Evolutionary conservation across 2,113 vertebrate species (phyloP), one percentile per base, ranked within the genome.

Genomic region (Perca fluviatilis): DNA sequence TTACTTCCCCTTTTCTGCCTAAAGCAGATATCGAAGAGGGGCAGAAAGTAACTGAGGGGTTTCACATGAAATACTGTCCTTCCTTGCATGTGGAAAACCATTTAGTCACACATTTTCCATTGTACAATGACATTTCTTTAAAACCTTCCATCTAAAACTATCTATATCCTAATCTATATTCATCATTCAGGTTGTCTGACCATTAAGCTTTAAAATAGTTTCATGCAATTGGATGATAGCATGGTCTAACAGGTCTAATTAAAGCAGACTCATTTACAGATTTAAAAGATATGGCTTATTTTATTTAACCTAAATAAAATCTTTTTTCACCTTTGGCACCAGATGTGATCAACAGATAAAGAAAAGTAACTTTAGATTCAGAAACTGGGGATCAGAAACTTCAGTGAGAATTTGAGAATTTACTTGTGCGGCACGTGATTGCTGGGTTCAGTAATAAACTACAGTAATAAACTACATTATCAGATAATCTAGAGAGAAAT

Each of bases 51-150:
- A 43, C 43, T 23, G 6, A 82, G 10, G 0, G 2, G 12, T 73
- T 76, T 33, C 1, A 18, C 40, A 25, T 5, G 53, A 79, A 82
- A 47, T n/a, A 3, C 0, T 2, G 3, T 53, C 40, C 16, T 54
- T 76, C 50, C 25, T 54, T 19, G 2, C 18, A 46, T 1, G 4
- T 60, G 43, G 71, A 79, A 85, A 85, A 85, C 5, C 4, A 30
- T 60, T 43, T 79, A 11, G 57, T 72, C 61, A 76, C 30, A 76
- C 0, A 72, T 47, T 88, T 88, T 76, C 86, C 74, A 66, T 11
- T 40, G 10, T n/a, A 5, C 36, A 18, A 43, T 18, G 10, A 21
- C 27, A 53, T 61, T 30, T 23, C 19, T 69, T 56, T 4, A 33
- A 49, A 19, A 40, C 12, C 16, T 18, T 19, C 8, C 10, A 21